A percentile compares a stretch with the other conserved stretches of the same genome.
Evolutionary conservation across 2,113 vertebrate genomes (phyloP).

Genomic region (Vombatus ursinus): DNA sequence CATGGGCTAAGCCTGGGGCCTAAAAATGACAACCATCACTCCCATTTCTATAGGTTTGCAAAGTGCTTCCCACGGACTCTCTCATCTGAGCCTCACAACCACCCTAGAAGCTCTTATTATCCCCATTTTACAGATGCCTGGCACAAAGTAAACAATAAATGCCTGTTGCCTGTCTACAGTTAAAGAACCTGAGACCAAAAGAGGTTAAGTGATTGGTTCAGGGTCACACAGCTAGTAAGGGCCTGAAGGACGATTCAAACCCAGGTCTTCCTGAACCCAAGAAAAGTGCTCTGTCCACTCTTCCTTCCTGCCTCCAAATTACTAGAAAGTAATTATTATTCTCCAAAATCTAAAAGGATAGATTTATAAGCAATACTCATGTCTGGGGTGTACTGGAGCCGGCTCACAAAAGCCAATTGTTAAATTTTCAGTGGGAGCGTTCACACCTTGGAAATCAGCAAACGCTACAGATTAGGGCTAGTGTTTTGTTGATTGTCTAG

Average conservation of each 20-base stretch:
- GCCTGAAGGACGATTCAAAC: background rate
- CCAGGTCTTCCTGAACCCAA: background rate
- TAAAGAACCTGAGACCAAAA: background rate
- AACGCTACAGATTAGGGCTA: background rate
- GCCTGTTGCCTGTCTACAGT: no score
- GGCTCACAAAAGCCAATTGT: no score
- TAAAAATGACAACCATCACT: no score
- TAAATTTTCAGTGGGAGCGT: background rate
- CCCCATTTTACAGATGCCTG: no score
- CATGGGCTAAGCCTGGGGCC: no score
- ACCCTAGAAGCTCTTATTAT: no score
- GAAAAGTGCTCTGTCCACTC: background rate
- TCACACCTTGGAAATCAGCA: background rate
- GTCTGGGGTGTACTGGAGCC: background rate
- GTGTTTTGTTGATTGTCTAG: background rate
- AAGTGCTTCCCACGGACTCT: no score
- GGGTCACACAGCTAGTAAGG: background rate
- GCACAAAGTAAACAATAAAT: no score
- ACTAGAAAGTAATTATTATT: conserved; percentile 50
- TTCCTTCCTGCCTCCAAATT: background rate
- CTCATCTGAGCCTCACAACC: no score
- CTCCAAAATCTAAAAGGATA: conserved; percentile 43
- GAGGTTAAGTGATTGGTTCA: background rate
- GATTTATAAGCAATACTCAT: background rate
- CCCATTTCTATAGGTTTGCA: no score